A percentile compares a stretch with the other conserved stretches of the same genome.
Conservation (phyloP, 2,113 vertebrate species). For the Pyrgilauda ruficollis region DNA sequence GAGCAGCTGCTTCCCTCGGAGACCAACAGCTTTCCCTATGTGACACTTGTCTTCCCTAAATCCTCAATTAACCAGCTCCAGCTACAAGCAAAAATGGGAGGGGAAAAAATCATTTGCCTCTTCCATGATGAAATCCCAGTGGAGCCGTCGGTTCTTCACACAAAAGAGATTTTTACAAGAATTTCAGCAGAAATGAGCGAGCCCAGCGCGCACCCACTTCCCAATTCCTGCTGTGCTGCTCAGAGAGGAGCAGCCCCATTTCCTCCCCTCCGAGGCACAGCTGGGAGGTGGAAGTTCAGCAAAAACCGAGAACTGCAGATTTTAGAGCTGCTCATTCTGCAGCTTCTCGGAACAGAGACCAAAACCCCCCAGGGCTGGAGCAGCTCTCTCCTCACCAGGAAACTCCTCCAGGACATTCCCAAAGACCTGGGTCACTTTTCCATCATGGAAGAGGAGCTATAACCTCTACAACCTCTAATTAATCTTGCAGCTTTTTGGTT, state of each 20-base stretch:
- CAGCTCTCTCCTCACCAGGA: neutral
- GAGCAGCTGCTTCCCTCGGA: neutral
- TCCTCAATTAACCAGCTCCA: neutral
- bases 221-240: neutral
- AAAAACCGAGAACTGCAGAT: neutral
- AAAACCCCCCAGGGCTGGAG: neutral
- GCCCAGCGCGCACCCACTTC: rapidly evolving
- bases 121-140: rapidly evolving
- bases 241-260: neutral
- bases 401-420: neutral
- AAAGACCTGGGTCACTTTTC: neutral
- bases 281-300: neutral
- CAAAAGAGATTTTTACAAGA: rapidly evolving
- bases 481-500: rapidly evolving
- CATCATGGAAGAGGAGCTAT: rapidly evolving
- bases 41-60: neutral
- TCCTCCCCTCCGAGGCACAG: neutral
- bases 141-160: neutral
- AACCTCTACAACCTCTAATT: no score
- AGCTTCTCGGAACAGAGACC: neutral
- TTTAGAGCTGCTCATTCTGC: neutral
- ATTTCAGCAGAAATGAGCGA: neutral
- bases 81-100: neutral
- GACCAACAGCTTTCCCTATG: neutral
- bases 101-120: neutral